Percentiles rank a stretch among this genome's conserved stretches.
phyloP scores from a whole-genome alignment of 1,140 invertebrate species.

The Lutraria rhynchaena region DNA sequence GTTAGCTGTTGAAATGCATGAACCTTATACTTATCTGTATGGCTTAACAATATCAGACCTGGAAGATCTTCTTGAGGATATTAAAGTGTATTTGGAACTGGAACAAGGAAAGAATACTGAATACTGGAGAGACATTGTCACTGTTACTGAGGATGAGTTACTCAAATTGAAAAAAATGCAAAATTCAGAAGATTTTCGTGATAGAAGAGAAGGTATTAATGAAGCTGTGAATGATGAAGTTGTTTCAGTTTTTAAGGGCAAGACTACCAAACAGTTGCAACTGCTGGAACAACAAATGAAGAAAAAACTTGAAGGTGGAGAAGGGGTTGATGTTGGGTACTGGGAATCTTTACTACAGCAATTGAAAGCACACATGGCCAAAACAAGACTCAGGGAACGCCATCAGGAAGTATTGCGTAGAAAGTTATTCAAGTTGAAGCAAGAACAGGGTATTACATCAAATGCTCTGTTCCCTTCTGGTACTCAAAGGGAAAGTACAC shows the following conservation, averaged over 20 bases:
- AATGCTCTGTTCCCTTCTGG: constrained; percentile 77
- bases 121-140: constrained; percentile 98
- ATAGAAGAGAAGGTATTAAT: constrained; percentile 95
- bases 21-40: constrained; percentile 97
- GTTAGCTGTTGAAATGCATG: constrained; percentile 96
- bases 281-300: constrained; percentile 94
- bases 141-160: constrained; percentile 97
- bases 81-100: constrained; percentile 88
- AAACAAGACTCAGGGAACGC: constrained; percentile 93
- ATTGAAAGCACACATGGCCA: constrained; percentile 97
- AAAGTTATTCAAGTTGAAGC: constrained; percentile 95
- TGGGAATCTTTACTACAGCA: constrained; percentile 97
- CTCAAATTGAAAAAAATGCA: constrained; percentile 91
- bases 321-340: constrained; percentile 97
- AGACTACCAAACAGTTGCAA: constrained; percentile 93
- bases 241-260: constrained; percentile 94
- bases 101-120: constrained; percentile 91
- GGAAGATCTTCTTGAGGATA: constrained; percentile 99
- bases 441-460: constrained; percentile 83
- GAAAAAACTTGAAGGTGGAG: constrained; percentile 88
- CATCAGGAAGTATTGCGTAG: constrained; percentile 95
- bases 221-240: constrained; percentile 95
- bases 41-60: constrained; percentile 95
- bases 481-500: constrained; percentile 36
- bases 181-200: constrained; percentile 78